These are phyloP conservation scores for Ctena decussata DNA, from an alignment of 2,888 invertebrate genomes.

Conservation along the genomic window DNA sequence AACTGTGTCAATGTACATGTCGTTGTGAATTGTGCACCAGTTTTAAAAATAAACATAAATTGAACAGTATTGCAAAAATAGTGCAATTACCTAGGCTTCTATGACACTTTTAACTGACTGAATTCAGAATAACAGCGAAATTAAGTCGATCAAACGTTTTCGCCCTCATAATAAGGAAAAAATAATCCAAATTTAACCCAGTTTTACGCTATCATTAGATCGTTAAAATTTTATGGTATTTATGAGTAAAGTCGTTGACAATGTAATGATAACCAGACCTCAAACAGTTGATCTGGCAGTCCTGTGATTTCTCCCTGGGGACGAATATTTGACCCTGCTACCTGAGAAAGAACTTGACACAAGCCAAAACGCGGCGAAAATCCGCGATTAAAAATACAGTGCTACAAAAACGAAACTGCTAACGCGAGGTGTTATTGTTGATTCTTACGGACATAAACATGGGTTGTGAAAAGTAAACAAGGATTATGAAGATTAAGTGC, in stretches of 20 bases:
- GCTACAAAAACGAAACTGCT: neutral
- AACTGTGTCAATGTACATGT: neutral
- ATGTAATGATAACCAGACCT: neutral
- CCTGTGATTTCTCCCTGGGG: constrained; percentile 1
- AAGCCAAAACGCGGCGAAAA: neutral
- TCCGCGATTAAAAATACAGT: neutral
- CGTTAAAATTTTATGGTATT: neutral
- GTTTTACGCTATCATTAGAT: neutral
- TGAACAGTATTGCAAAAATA: too few species aligned
- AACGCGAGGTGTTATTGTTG: neutral
- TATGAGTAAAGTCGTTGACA: neutral
- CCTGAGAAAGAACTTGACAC: neutral
- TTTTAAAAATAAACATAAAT: too few species aligned
- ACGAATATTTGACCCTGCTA: neutral
- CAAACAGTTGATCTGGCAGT: neutral
- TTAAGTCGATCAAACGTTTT: too few species aligned
- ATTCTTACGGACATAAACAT: neutral
- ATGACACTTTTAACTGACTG: too few species aligned
- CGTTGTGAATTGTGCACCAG: neutral
- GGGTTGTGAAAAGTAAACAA: neutral
- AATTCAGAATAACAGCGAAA: too few species aligned
- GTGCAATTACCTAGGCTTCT: too few species aligned
- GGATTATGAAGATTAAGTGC: neutral
- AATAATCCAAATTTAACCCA: too few species aligned
- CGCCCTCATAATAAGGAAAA: too few species aligned